Evolutionary conservation across 2,797 vertebrate species (phyloP).

Genomic region (Cossypha caffra): DNA sequence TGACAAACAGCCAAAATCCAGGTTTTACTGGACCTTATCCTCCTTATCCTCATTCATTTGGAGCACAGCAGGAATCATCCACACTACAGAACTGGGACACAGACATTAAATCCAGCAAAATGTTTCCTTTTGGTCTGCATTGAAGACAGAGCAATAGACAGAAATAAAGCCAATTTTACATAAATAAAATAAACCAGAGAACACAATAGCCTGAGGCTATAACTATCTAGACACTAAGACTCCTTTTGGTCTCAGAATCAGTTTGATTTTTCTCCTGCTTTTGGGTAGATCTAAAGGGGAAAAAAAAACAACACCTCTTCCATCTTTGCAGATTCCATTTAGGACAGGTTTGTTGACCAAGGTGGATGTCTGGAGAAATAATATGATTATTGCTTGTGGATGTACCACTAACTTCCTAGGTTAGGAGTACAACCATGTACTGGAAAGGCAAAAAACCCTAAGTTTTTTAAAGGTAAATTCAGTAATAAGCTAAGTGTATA

Average conservation of each 20-base stretch:
- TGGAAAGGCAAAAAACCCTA: not conserved
- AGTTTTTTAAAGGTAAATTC: not conserved
- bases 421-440: not conserved
- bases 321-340: not conserved
- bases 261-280: not conserved
- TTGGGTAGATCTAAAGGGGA: not conserved
- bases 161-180: not conserved
- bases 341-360: not conserved
- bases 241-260: not conserved
- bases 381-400: not conserved
- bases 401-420: not conserved
- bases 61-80: not conserved
- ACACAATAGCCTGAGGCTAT: not conserved
- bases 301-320: not conserved
- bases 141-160: not conserved
- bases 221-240: not conserved
- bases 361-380: not conserved
- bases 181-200: not conserved
- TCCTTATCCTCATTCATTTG: not conserved
- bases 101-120: not conserved
- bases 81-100: not conserved
- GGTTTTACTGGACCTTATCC: not conserved
- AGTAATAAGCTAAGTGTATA: not conserved
- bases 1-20: not conserved
- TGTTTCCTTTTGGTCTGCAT: not conserved